Conservation (phyloP, 2,797 vertebrate genomes). For the Acanthopagrus latus region DNA sequence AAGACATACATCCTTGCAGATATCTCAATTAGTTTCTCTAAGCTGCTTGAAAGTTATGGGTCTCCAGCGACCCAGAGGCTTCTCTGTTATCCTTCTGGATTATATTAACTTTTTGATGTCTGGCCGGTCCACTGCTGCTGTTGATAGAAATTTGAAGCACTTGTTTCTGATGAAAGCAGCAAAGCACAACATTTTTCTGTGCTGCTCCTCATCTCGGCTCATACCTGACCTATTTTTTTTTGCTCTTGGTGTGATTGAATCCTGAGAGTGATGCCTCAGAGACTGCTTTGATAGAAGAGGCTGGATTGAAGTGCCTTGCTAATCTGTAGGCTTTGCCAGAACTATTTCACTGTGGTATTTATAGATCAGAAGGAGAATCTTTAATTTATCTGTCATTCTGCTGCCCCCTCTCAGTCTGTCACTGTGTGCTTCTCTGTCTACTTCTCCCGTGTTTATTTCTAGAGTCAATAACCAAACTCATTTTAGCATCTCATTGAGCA, state of each 20-base stretch:
- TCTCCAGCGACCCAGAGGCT: neutral
- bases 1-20: neutral
- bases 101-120: constrained; percentile 13
- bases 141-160: constrained; percentile 26
- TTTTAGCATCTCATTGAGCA: constrained; percentile 31
- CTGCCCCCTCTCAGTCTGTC: constrained; percentile 4
- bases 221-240: constrained; percentile 63
- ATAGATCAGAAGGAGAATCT: constrained; percentile 57
- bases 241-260: constrained; percentile 28
- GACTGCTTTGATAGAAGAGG: constrained; percentile 49
- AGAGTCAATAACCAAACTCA: constrained; percentile 21
- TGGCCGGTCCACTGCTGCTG: neutral
- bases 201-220: constrained; percentile 38
- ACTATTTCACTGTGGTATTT: constrained; percentile 68
- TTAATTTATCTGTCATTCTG: constrained; percentile 31
- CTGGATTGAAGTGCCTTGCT: constrained; percentile 46
- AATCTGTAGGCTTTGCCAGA: constrained; percentile 61
- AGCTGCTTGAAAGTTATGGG: neutral
- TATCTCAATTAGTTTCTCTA: neutral
- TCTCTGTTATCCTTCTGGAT: constrained; percentile 16
- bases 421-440: constrained; percentile 11
- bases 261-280: constrained; percentile 59
- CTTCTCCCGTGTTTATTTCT: constrained; percentile 36
- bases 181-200: constrained; percentile 24
- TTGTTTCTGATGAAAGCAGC: constrained; percentile 21